phyloP scores from a whole-genome alignment of 2,797 vertebrate genomes.

The Hirundo rustica region DNA sequence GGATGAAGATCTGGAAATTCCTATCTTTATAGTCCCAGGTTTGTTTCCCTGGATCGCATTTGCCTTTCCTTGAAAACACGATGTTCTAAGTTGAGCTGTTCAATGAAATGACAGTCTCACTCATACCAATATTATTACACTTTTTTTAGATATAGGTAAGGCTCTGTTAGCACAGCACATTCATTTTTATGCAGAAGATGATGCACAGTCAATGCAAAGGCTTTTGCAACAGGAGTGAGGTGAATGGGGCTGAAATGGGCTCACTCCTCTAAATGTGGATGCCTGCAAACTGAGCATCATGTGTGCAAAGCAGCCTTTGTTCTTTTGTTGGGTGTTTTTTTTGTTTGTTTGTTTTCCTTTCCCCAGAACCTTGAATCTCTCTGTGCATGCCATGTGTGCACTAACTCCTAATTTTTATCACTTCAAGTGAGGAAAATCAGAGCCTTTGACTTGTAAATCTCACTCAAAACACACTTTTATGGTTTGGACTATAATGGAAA shows the following conservation, averaged over 20 bases:
- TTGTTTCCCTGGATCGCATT: background rate
- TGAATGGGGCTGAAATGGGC: background rate
- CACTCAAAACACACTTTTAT: background rate
- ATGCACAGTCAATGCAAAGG: background rate
- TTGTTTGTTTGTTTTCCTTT: background rate
- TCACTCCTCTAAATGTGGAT: background rate
- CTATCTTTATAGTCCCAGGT: background rate
- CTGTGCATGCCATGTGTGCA: background rate
- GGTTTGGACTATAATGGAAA: background rate
- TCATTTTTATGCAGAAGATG: background rate
- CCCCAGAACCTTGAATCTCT: background rate
- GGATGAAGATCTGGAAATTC: constrained; percentile 1
- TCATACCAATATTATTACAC: background rate
- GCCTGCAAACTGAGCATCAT: background rate
- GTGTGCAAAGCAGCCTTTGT: background rate
- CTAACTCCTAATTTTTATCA: background rate
- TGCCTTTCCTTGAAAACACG: background rate
- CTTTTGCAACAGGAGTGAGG: background rate
- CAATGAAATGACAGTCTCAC: background rate
- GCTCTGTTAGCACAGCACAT: background rate
- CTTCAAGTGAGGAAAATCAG: background rate
- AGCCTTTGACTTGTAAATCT: constrained; percentile 5
- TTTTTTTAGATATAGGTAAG: background rate
- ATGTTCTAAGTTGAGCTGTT: background rate
- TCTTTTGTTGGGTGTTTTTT: background rate